Evolutionary conservation across 2,888 invertebrate genomes (phyloP).

Genomic region (Apocheima hispidaria): DNA sequence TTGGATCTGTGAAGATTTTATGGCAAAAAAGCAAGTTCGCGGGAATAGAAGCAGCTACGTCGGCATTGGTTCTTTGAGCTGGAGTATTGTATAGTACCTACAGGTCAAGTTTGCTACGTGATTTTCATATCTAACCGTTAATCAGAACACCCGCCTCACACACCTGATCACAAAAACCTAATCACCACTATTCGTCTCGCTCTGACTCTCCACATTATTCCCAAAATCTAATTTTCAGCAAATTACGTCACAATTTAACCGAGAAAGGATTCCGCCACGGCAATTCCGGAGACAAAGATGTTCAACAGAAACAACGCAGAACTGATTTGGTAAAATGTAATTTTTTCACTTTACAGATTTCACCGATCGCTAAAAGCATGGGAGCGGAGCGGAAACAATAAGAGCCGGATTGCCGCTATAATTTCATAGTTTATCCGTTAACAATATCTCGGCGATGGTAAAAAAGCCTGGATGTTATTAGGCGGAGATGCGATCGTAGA

Average conservation of each 20-base stretch:
- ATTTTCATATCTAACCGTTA: background rate
- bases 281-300: conserved; percentile 81
- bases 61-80: too few relatives aligned
- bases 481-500: conserved; percentile 75
- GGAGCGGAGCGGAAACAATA: conserved; percentile 72
- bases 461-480: conserved; percentile 79
- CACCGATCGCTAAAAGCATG: conserved; percentile 62
- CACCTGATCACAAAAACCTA: conserved; percentile 58
- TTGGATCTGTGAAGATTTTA: too few relatives aligned
- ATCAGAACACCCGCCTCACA: conserved; percentile 41
- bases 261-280: conserved; percentile 64
- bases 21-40: too few relatives aligned
- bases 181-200: conserved; percentile 66
- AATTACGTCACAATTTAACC: conserved; percentile 63
- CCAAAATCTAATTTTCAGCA: conserved; percentile 72
- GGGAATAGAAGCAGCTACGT: too few relatives aligned
- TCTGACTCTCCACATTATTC: conserved; percentile 60
- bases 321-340: conserved; percentile 73
- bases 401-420: conserved; percentile 68
- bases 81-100: background rate
- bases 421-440: conserved; percentile 81
- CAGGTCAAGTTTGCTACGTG: background rate
- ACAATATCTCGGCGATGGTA: conserved; percentile 72
- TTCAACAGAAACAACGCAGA: conserved; percentile 80
- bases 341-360: conserved; percentile 73